A percentile compares a stretch with the other conserved stretches of the same genome.
These are phyloP conservation scores for Eretmochelys imbricata DNA, from an alignment of 2,113 vertebrate species.

Conservation along the genomic window DNA sequence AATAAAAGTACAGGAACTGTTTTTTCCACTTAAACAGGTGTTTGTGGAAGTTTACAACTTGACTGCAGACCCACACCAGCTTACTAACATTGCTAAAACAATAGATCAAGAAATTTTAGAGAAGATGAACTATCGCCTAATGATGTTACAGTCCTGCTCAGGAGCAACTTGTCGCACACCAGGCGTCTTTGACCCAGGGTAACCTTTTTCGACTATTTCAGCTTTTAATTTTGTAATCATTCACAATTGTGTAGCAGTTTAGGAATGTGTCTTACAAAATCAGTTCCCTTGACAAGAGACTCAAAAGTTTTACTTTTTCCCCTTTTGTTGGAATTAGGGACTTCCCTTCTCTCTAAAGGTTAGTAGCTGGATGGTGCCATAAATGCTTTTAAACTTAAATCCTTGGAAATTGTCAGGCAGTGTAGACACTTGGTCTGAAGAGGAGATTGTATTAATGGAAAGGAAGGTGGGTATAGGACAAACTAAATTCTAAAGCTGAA, in stretches of 20 bases:
- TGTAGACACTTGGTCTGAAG: not conserved
- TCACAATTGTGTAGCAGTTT: not conserved
- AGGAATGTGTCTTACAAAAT: not conserved
- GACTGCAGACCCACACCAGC: conserved; percentile 93
- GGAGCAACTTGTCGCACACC: conserved; percentile 89
- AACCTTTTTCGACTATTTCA: conserved; percentile 28
- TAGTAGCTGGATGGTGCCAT: not conserved
- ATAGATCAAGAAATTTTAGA: conserved; percentile 96
- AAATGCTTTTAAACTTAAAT: not conserved
- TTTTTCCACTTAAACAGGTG: conserved; percentile 78
- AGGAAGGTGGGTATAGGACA: not conserved
- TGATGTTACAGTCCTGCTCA: conserved; percentile 97
- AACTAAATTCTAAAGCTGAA: not conserved
- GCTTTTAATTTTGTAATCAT: not conserved
- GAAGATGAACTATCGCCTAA: conserved; percentile 98
- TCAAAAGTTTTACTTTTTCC: not conserved
- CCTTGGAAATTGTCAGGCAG: not conserved
- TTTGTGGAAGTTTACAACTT: conserved; percentile 98
- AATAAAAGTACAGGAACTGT: not conserved
- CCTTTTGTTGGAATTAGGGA: not conserved
- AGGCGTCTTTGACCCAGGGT: conserved; percentile 90
- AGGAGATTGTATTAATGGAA: not conserved
- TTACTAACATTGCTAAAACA: conserved; percentile 94
- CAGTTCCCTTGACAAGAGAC: not conserved
- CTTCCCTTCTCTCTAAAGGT: not conserved